Conservation (phyloP, 1,140 invertebrate genomes). For the Micrasema minimum region DNA sequence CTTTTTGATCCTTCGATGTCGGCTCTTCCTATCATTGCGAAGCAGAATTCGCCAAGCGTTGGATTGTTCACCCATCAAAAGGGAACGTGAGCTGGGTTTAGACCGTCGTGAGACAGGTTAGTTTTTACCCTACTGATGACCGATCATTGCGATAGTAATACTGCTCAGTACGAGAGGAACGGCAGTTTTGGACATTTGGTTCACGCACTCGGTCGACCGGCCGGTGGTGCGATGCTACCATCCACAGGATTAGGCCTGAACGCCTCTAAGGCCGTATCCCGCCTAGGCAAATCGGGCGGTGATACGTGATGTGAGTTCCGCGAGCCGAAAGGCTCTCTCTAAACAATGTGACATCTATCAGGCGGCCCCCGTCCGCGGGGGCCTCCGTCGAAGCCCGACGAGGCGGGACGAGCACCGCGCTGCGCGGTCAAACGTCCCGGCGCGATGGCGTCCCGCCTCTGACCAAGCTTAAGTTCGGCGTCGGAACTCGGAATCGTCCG, state of each 20-base stretch:
- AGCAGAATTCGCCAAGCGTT: slow-evolving; percentile 86
- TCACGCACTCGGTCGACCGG: slow-evolving; percentile 74
- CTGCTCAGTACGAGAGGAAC: slow-evolving; percentile 73
- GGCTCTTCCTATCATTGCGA: slow-evolving; percentile 89
- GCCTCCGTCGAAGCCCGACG: slow-evolving; percentile 85
- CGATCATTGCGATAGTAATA: slow-evolving; percentile 68
- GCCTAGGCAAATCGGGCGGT: slow-evolving; percentile 70
- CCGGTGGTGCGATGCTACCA: slow-evolving; percentile 81
- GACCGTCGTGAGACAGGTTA: slow-evolving; percentile 65
- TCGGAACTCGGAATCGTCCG: slow-evolving; percentile 71
- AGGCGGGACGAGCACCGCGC: slow-evolving; percentile 68
- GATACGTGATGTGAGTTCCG: slow-evolving; percentile 64
- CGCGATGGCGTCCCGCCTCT: slow-evolving; percentile 43
- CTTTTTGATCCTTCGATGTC: slow-evolving; percentile 84
- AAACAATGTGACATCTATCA: slow-evolving; percentile 70
- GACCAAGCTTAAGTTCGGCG: slow-evolving; percentile 64
- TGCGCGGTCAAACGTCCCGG: slow-evolving; percentile 53
- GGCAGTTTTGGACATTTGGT: slow-evolving; percentile 79
- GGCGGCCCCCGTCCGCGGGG: slow-evolving; percentile 78
- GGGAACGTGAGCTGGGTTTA: slow-evolving; percentile 83
- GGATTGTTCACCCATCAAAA: slow-evolving; percentile 84
- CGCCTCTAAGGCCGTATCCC: slow-evolving; percentile 83
- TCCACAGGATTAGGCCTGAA: slow-evolving; percentile 86
- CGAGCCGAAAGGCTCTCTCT: slow-evolving; percentile 68
- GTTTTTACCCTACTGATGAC: slow-evolving; percentile 66